Evolutionary conservation across 2,797 vertebrate species (phyloP).

Genomic region (Chloroceryle amazona): DNA sequence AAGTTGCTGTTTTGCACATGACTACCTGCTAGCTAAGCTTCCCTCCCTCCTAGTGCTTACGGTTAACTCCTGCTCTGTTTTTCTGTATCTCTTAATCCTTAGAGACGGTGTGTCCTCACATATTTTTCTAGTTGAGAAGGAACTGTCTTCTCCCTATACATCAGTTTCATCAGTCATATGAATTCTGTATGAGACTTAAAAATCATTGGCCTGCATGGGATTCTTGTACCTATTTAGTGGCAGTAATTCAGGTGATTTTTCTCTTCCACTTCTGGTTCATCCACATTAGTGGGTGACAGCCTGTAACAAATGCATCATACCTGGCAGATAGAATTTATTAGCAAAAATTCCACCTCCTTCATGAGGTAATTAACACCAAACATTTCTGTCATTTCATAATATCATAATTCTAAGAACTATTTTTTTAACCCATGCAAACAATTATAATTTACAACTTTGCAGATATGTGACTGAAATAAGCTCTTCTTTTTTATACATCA

Average conservation of each 20-base stretch:
- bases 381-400: not conserved
- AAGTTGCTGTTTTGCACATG: not conserved
- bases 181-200: not conserved
- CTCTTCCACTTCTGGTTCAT: conserved; percentile 25
- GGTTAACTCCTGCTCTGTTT: not conserved
- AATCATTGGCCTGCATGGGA: not conserved
- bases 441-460: not conserved
- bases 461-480: not conserved
- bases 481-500: not conserved
- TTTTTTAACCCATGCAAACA: conserved; percentile 14
- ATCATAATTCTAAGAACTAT: not conserved
- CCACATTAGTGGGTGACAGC: conserved; percentile 2
- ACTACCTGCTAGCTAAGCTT: not conserved
- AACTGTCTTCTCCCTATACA: not conserved
- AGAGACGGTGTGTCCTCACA: not conserved
- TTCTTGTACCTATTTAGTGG: not conserved
- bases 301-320: conserved; percentile 12
- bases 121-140: not conserved
- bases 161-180: not conserved
- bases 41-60: not conserved
- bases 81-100: not conserved
- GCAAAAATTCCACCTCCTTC: conserved; percentile 31
- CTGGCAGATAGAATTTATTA: conserved; percentile 16
- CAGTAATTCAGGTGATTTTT: conserved; percentile 33
- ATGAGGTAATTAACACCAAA: conserved; percentile 25